phyloP scores from a whole-genome alignment of 2,888 invertebrate genomes.

The Meandrusa payeni region DNA sequence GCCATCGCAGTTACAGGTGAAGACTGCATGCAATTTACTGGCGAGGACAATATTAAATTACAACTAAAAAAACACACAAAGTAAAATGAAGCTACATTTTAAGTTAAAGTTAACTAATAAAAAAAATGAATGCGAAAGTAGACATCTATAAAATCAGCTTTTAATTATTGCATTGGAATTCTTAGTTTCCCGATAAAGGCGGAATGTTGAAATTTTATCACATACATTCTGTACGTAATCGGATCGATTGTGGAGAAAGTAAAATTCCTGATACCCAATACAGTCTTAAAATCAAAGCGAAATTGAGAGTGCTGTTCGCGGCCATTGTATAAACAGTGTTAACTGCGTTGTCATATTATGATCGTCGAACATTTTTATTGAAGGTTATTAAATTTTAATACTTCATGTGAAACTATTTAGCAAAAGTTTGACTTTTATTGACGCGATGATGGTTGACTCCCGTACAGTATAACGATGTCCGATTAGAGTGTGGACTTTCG shows the following conservation, averaged over 20 bases:
- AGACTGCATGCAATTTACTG: no score
- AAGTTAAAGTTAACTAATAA: no score
- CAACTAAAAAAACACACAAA: no score
- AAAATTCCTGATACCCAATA: constrained; percentile 55
- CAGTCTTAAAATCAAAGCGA: constrained; percentile 58
- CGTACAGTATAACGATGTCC: constrained; percentile 18
- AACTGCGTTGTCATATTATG: constrained; percentile 46
- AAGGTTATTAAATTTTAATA: constrained; percentile 40
- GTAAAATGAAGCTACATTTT: no score
- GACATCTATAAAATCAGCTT: constrained; percentile 10
- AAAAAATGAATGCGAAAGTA: no score
- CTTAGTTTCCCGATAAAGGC: constrained; percentile 43
- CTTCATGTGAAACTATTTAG: constrained; percentile 45
- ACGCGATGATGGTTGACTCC: constrained; percentile 29
- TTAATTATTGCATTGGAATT: constrained; percentile 33
- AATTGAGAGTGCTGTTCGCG: constrained; percentile 66
- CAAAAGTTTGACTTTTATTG: constrained; percentile 35
- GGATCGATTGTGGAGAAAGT: constrained; percentile 65
- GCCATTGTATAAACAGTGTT: constrained; percentile 56
- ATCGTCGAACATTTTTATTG: constrained; percentile 35
- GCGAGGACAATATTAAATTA: no score
- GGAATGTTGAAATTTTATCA: constrained; percentile 53
- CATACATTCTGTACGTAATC: constrained; percentile 51
- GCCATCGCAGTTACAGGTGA: no score
- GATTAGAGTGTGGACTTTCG: constrained; percentile 16